Percentiles rank a stretch among this genome's conserved stretches.
phyloP scores from a whole-genome alignment of 2,888 invertebrate species.

The Leptinotarsa peninsularis region DNA sequence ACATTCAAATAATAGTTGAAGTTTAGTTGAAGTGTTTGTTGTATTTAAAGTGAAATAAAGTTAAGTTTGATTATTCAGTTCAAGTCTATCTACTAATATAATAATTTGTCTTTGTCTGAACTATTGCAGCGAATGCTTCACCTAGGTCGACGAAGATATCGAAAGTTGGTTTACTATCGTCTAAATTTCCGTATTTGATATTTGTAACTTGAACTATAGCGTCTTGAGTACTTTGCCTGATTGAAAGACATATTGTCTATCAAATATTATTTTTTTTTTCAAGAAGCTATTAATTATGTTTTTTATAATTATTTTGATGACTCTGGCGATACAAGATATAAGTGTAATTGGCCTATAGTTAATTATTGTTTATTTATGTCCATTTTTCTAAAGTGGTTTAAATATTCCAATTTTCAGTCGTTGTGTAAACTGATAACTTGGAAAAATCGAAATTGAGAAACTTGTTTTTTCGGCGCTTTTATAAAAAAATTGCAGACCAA shows the following conservation, averaged over 20 bases:
- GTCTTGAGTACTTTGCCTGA: background rate
- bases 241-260: background rate
- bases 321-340: too few relatives aligned
- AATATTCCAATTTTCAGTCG: background rate
- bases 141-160: background rate
- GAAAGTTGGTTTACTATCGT: background rate
- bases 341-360: too few relatives aligned
- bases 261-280: background rate
- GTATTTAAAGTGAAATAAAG: too few relatives aligned
- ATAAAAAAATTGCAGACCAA: too few relatives aligned
- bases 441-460: too few relatives aligned
- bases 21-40: too few relatives aligned
- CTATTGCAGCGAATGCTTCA: background rate
- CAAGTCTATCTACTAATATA: too few relatives aligned
- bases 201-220: background rate
- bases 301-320: too few relatives aligned
- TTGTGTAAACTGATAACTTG: background rate
- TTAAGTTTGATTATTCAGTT: too few relatives aligned
- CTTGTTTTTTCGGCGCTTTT: too few relatives aligned
- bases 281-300: background rate
- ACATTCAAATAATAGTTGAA: too few relatives aligned
- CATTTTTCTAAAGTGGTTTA: background rate
- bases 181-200: background rate
- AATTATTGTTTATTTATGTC: background rate
- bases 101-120: too few relatives aligned